Percentiles rank a stretch among this genome's conserved stretches.
phyloP scores from a whole-genome alignment of 2,113 vertebrate genomes.

The Morone saxatilis region DNA sequence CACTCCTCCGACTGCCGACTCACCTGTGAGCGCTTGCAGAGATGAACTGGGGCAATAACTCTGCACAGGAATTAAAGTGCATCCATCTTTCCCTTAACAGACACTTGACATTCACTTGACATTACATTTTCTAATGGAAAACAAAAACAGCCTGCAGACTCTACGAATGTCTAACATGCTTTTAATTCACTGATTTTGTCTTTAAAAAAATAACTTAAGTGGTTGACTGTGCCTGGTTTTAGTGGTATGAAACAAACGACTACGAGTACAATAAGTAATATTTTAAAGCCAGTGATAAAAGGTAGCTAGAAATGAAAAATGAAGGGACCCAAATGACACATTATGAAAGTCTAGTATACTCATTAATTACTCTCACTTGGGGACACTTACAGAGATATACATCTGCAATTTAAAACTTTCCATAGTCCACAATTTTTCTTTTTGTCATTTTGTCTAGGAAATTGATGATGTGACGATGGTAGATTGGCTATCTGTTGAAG shows the following conservation, averaged over 20 bases:
- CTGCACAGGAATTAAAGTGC: not conserved
- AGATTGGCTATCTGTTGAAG: no score
- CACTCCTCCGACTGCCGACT: constrained; percentile 1
- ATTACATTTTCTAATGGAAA: not conserved
- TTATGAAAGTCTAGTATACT: not conserved
- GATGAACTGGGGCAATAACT: constrained; percentile 21
- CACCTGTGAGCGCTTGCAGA: constrained; percentile 6
- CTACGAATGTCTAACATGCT: constrained; percentile 21
- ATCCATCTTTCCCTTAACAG: constrained; percentile 14
- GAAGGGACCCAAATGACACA: not conserved
- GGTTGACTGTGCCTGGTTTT: not conserved
- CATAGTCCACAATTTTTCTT: no score
- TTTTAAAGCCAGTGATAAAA: not conserved
- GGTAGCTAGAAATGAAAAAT: not conserved
- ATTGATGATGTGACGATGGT: not conserved
- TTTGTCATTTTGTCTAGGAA: not conserved
- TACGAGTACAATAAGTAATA: not conserved
- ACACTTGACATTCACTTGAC: not conserved
- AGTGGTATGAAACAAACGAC: not conserved
- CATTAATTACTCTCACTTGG: not conserved
- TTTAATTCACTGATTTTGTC: constrained; percentile 6
- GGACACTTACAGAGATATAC: not conserved
- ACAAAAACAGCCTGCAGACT: not conserved
- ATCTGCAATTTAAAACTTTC: not conserved
- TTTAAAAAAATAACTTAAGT: not conserved